Evolutionary conservation across 2,113 vertebrate genomes (phyloP).

Genomic region (Planiliza haematocheilus): DNA sequence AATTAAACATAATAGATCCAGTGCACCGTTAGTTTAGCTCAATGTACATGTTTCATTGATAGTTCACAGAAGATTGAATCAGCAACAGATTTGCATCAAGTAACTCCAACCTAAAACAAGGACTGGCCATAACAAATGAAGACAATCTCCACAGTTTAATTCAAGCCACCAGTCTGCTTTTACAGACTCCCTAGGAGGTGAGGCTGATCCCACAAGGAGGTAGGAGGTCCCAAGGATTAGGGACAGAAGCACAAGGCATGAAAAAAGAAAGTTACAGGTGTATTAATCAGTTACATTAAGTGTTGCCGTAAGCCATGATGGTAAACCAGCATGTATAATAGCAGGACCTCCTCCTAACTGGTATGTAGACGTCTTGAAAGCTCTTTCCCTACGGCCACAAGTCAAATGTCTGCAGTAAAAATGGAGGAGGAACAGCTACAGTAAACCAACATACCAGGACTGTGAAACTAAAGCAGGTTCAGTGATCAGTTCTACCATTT

Average conservation of each 20-base stretch:
- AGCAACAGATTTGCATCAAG: background rate
- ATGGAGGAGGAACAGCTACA: too few species aligned
- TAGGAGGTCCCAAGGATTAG: background rate
- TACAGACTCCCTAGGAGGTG: background rate
- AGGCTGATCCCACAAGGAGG: background rate
- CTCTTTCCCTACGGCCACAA: background rate
- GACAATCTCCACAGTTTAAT: too few species aligned
- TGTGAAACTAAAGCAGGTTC: too few species aligned
- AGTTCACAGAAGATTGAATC: background rate
- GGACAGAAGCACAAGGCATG: background rate
- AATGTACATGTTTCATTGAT: background rate
- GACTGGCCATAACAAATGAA: background rate
- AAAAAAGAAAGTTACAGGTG: too few species aligned
- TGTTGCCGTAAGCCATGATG: too few species aligned
- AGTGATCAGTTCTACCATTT: background rate
- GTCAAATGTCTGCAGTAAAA: background rate
- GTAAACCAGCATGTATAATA: too few species aligned
- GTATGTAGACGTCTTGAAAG: too few species aligned
- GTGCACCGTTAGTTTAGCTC: background rate
- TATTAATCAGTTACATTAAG: too few species aligned
- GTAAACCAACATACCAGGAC: too few species aligned
- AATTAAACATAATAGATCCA: background rate
- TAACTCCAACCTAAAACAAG: background rate
- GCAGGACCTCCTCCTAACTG: too few species aligned
- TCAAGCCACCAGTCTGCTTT: background rate